Percentiles rank a stretch among this genome's conserved stretches.
Evolutionary conservation across 2,888 invertebrate species (phyloP).

Genomic region (Folsomia candida): DNA sequence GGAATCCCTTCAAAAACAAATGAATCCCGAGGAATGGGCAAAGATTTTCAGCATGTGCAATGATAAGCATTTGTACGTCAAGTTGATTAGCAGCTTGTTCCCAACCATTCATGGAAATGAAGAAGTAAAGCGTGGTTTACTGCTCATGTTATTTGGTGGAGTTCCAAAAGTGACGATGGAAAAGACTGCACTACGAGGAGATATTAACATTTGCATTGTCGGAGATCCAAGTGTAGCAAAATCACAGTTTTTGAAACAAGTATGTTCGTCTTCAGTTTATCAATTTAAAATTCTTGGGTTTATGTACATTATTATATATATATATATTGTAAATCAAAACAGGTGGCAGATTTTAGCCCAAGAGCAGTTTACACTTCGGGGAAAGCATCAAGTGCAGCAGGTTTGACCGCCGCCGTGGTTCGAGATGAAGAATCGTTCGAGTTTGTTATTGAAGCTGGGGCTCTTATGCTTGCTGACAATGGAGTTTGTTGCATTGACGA

Average conservation of each 20-base stretch:
- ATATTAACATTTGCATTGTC: conserved; percentile 95
- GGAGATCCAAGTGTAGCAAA: conserved; percentile 99
- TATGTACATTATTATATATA: too few relatives aligned
- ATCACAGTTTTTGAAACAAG: conserved; percentile 93
- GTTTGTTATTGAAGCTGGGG: conserved; percentile 99
- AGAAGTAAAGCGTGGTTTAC: conserved; percentile 86
- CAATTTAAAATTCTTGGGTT: too few relatives aligned
- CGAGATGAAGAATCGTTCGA: conserved; percentile 96
- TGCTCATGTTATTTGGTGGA: conserved; percentile 95
- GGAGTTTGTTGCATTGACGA: too few relatives aligned
- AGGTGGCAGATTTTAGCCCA: conserved; percentile 85
- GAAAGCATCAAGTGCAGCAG: conserved; percentile 96
- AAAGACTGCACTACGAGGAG: conserved; percentile 87
- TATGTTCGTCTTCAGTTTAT: too few relatives aligned
- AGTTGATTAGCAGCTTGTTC: conserved; percentile 86
- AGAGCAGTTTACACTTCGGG: conserved; percentile 98
- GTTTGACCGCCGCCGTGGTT: conserved; percentile 97
- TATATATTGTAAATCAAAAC: too few relatives aligned
- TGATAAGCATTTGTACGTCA: conserved; percentile 82
- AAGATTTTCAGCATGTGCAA: conserved; percentile 96
- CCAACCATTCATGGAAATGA: conserved; percentile 96
- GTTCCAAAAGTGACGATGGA: conserved; percentile 91
- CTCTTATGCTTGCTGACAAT: conserved; percentile 97
- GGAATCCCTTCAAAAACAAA: conserved; percentile 87
- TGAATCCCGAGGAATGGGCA: conserved; percentile 91